Evolutionary conservation across 2,113 vertebrate genomes (phyloP).

Genomic region (Pica pica): DNA sequence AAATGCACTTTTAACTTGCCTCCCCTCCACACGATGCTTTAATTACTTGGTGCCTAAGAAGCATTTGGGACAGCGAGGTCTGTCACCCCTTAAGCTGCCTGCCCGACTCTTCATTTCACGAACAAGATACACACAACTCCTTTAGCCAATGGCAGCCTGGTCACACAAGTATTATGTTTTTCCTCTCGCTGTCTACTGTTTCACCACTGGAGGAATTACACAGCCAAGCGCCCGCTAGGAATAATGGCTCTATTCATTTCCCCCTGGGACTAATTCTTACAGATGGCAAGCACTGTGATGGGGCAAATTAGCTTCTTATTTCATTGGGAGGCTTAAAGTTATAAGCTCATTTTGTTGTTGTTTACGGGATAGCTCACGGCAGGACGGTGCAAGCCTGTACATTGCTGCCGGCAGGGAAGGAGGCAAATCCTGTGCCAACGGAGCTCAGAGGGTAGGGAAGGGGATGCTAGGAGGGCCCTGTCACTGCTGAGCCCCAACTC

Average conservation of each 20-base stretch:
- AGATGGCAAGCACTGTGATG: conserved; percentile 57
- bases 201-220: conserved; percentile 64
- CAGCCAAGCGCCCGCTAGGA: conserved; percentile 53
- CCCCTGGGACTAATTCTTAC: conserved; percentile 68
- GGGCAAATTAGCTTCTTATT: conserved; percentile 72
- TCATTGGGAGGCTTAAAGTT: conserved; percentile 52
- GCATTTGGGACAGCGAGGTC: conserved; percentile 8
- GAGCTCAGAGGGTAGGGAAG: not conserved
- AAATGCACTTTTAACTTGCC: not conserved
- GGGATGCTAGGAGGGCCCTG: conserved; percentile 23
- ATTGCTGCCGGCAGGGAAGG: not conserved
- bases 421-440: not conserved
- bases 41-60: conserved; percentile 56
- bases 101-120: conserved; percentile 46
- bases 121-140: conserved; percentile 40
- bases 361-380: not conserved
- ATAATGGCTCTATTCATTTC: conserved; percentile 72
- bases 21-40: not conserved
- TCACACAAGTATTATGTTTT: conserved; percentile 78
- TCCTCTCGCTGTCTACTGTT: conserved; percentile 67
- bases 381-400: conserved; percentile 21
- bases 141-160: conserved; percentile 56
- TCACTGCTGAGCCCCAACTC: not conserved
- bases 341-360: conserved; percentile 66
- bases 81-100: conserved; percentile 63